phyloP scores from a whole-genome alignment of 2,888 invertebrate species.

The Limnephilus lunatus region DNA sequence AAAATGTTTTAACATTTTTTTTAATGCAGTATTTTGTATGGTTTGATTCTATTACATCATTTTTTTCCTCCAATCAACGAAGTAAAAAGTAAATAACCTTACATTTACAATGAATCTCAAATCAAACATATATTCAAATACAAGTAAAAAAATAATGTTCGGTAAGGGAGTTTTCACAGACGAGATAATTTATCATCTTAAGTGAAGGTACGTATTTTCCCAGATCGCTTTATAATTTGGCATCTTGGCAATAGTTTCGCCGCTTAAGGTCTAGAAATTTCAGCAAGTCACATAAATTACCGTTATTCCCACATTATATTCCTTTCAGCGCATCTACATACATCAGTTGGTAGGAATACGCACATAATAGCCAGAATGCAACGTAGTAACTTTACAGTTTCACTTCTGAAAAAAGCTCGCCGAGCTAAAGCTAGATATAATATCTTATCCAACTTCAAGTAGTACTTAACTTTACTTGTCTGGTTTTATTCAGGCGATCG shows the following conservation, averaged over 20 bases:
- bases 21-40: too few relatives aligned
- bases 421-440: slow-evolving; percentile 59
- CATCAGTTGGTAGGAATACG: slow-evolving; percentile 42
- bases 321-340: slow-evolving; percentile 40
- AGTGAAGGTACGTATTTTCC: slow-evolving; percentile 18
- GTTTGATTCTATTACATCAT: too few relatives aligned
- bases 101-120: background rate
- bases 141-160: background rate
- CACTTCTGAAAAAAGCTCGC: slow-evolving; percentile 26
- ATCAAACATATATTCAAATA: background rate
- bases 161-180: background rate
- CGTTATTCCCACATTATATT: slow-evolving; percentile 58
- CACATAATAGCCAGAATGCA: slow-evolving; percentile 62
- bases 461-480: slow-evolving; percentile 42
- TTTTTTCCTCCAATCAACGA: background rate
- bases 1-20: too few relatives aligned
- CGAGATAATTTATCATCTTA: slow-evolving; percentile 21
- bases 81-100: background rate
- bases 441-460: slow-evolving; percentile 52
- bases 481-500: slow-evolving; percentile 55
- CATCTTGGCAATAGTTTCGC: slow-evolving; percentile 47
- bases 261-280: slow-evolving; percentile 57
- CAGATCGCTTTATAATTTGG: slow-evolving; percentile 47
- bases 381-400: slow-evolving; percentile 54
- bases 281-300: slow-evolving; percentile 64